Percentiles rank a stretch among this genome's conserved stretches.
Evolutionary conservation across 2,113 vertebrate species (phyloP).

Genomic region (Amphilophus citrinellus): DNA sequence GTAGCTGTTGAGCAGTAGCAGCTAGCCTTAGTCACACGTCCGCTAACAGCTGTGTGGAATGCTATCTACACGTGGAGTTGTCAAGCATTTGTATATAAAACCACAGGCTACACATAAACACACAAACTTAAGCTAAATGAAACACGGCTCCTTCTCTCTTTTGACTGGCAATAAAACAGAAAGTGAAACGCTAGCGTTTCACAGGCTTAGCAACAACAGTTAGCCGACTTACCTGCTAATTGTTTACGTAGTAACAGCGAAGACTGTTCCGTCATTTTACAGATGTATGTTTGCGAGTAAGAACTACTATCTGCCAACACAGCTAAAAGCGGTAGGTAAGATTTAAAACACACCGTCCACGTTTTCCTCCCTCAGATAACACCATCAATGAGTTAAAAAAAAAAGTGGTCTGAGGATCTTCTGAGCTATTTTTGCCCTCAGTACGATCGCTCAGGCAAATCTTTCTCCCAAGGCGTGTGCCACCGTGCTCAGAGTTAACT

Average conservation of each 20-base stretch:
- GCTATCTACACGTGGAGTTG: neutral
- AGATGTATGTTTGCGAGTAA: neutral
- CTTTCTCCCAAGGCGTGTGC: no score
- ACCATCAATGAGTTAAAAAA: slow-evolving; percentile 16
- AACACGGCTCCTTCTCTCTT: neutral
- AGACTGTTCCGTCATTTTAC: slow-evolving; percentile 79
- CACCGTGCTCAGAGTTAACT: neutral
- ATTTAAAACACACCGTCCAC: slow-evolving; percentile 28
- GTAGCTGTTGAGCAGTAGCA: slow-evolving; percentile 33
- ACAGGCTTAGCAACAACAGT: neutral
- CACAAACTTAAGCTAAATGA: neutral
- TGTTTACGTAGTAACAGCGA: slow-evolving; percentile 83
- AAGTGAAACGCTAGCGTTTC: neutral
- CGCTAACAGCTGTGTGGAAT: slow-evolving; percentile 28
- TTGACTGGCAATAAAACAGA: neutral
- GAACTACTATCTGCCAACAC: neutral
- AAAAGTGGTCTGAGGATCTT: neutral
- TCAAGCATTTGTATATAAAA: neutral
- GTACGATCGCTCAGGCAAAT: neutral
- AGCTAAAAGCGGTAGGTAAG: neutral
- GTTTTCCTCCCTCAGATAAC: slow-evolving; percentile 33
- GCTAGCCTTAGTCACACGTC: neutral
- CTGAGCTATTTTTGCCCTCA: accelerated
- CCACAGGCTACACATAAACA: neutral
- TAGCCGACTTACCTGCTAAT: slow-evolving; percentile 78